Conservation (phyloP, 23 tunicate genomes). For the Trididemnum nubilum region DNA sequence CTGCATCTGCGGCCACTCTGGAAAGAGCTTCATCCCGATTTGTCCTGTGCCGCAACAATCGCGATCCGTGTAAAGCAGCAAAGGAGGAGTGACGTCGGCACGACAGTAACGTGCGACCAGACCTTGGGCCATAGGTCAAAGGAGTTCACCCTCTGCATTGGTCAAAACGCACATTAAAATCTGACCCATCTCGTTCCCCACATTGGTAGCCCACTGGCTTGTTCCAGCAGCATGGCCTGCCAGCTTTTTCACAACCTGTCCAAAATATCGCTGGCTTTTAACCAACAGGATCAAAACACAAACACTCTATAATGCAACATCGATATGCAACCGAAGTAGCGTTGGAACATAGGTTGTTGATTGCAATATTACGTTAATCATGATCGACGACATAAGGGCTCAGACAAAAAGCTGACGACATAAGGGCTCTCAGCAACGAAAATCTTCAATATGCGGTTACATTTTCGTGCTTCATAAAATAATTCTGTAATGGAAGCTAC, state of each 20-base stretch:
- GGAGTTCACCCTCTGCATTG: neutral
- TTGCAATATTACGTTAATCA: too few relatives aligned
- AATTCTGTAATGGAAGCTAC: too few relatives aligned
- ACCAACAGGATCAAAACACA: too few relatives aligned
- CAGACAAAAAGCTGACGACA: too few relatives aligned
- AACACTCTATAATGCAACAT: too few relatives aligned
- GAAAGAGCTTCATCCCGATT: neutral
- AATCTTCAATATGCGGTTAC: too few relatives aligned
- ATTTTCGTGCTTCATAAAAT: too few relatives aligned
- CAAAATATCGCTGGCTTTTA: neutral
- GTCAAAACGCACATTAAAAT: slow-evolving; percentile 37
- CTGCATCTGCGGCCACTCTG: neutral
- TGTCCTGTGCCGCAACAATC: slow-evolving; percentile 23
- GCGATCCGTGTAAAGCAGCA: slow-evolving; percentile 30
- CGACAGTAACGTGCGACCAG: slow-evolving; percentile 7
- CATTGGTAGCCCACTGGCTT: slow-evolving; percentile 41
- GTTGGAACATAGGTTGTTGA: too few relatives aligned
- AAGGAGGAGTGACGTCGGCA: slow-evolving; percentile 34
- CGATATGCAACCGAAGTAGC: too few relatives aligned
- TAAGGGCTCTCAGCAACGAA: too few relatives aligned
- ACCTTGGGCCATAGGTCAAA: slow-evolving; percentile 32
- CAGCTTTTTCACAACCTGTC: neutral
- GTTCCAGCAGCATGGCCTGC: slow-evolving; percentile 27
- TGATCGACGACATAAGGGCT: too few relatives aligned
- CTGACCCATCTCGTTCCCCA: slow-evolving; percentile 49